Evolutionary conservation across 2,797 vertebrate species (phyloP).

Genomic region (Emys orbicularis): DNA sequence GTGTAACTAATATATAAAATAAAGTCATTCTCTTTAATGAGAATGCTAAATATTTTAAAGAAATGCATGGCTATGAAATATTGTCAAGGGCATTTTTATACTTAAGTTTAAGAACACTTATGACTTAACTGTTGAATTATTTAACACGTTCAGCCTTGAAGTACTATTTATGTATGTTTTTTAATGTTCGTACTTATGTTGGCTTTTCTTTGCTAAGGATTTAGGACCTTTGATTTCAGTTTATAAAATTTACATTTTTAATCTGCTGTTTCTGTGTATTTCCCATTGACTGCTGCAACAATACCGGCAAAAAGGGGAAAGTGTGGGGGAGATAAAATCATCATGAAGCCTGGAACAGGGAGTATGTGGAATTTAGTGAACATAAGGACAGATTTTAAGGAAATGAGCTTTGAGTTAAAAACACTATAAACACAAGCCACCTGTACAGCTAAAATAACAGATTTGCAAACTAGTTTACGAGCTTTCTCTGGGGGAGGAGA

Average conservation of each 20-base stretch:
- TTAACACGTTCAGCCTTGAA: conserved; percentile 86
- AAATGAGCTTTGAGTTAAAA: conserved; percentile 61
- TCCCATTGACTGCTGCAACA: conserved; percentile 76
- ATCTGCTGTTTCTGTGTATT: conserved; percentile 80
- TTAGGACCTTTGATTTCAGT: conserved; percentile 87
- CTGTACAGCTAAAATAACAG: conserved; percentile 33
- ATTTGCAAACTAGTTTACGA: conserved; percentile 28
- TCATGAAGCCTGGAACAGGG: not conserved
- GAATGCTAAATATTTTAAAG: conserved; percentile 92
- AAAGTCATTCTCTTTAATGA: conserved; percentile 90
- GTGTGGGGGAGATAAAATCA: conserved; percentile 23
- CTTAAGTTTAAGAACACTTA: conserved; percentile 90
- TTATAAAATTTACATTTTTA: conserved; percentile 89
- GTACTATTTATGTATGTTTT: conserved; percentile 87
- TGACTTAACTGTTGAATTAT: conserved; percentile 88
- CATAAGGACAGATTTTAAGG: conserved; percentile 60
- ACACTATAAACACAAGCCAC: conserved; percentile 61
- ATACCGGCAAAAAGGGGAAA: conserved; percentile 61
- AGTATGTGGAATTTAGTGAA: conserved; percentile 53
- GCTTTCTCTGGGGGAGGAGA: conserved; percentile 4
- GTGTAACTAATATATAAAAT: conserved; percentile 89
- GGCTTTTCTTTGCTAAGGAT: conserved; percentile 85
- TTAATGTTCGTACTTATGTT: conserved; percentile 87
- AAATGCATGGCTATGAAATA: conserved; percentile 86
- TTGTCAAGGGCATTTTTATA: conserved; percentile 91